Evolutionary conservation across 2,888 invertebrate species (phyloP), one percentile per base, ranked within the genome.

Genomic region (Pristionchus entomophagus): DNA sequence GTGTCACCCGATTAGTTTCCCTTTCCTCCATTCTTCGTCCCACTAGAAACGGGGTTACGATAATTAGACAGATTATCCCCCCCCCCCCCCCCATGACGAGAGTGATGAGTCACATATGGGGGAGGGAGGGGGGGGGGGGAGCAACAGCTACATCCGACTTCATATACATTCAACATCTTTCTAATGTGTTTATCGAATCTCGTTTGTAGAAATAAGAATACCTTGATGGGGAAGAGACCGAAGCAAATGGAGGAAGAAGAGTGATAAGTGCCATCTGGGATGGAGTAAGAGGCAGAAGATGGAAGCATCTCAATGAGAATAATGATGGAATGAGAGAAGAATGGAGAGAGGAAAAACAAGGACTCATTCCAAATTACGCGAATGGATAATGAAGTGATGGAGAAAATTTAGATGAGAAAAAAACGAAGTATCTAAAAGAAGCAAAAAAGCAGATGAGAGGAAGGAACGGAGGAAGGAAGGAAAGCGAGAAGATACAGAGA

Each of bases 161-260:
- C 56, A 5, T n/a, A 5, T 22, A 5, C 56, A 22, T n/a, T 56
- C 56, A n/a, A 14, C 10, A 56, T 56, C 19, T 26, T 45, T 69
- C 35, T 59, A 35, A 35, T 65, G 35, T 35, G 35, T 19, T 65
- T 35, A 65, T 65, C 65, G 65, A 12, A 26, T 77, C 35, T 38
- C 3, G 17, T 10, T 17, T 32, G 32, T n/a, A 10, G 19, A 19
- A 10, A 51, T 32, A 17, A 77, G 26, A 2, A 32, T 29, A 78
- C 78, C 51, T 78, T 78, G 51, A 78, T 49, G 35, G 51, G 78
- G n/a, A 78, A 53, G 19, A 49, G 78, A 51, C 78, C 78, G 51
- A 14, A 78, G 35, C 78, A 78, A 49, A 78, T 51, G 14, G 49
- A n/a, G 19, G 78, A 78, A n/a, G 78, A 78, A 0, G 78, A 41